Evolutionary conservation across 2,113 vertebrate species (phyloP).

Genomic region (Guaruba guarouba): DNA sequence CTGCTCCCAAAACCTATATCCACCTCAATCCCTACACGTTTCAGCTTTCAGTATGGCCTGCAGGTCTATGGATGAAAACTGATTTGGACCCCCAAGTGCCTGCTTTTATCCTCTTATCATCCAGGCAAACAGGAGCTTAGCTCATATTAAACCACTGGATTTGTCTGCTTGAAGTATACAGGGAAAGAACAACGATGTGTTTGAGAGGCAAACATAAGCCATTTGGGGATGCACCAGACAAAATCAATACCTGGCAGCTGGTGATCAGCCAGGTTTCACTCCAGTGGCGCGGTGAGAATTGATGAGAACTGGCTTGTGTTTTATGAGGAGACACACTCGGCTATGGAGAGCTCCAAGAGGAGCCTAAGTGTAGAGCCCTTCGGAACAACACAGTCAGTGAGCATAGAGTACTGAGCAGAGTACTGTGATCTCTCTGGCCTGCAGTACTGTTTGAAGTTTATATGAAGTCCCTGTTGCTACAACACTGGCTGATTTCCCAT

Average conservation of each 20-base stretch:
- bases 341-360: neutral
- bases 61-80: neutral
- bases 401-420: neutral
- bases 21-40: neutral
- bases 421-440: neutral
- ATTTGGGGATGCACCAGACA: neutral
- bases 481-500: neutral
- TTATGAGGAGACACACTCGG: fast-evolving
- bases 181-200: neutral
- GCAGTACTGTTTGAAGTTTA: neutral
- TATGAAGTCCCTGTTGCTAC: neutral
- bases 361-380: neutral
- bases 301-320: neutral
- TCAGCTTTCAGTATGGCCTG: neutral
- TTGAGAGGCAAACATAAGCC: neutral
- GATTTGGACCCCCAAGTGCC: neutral
- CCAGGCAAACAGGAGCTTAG: neutral
- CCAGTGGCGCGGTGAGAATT: neutral
- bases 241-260: neutral
- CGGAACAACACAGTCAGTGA: neutral
- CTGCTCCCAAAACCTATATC: neutral
- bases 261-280: neutral
- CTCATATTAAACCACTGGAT: neutral
- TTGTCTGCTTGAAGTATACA: neutral
- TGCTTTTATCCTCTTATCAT: neutral